A percentile compares a stretch with the other conserved stretches of the same genome.
Conservation (phyloP, 2,888 invertebrate genomes). For the Dryadula phaetusa region DNA sequence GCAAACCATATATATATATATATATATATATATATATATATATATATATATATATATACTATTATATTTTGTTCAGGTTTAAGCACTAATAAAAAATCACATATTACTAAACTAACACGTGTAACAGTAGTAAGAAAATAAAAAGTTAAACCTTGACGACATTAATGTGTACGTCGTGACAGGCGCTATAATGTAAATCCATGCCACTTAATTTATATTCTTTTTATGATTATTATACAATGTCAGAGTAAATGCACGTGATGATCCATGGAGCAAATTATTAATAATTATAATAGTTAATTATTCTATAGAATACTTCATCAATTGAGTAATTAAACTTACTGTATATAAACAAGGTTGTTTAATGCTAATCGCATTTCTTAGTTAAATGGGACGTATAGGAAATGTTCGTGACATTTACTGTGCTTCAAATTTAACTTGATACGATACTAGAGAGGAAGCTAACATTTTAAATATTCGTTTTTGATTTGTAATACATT, state of each 20-base stretch:
- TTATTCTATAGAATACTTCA: neutral
- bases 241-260: neutral
- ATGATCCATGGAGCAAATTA: neutral
- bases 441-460: no score
- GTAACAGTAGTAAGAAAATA: neutral
- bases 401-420: no score
- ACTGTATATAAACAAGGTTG: no score
- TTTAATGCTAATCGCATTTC: no score
- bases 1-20: no score
- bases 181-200: neutral
- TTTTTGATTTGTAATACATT: no score
- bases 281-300: neutral
- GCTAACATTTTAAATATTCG: no score
- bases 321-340: neutral
- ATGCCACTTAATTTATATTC: neutral
- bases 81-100: neutral
- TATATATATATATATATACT: no score
- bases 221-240: neutral
- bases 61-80: no score
- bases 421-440: no score
- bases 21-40: no score
- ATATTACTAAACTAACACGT: neutral
- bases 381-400: no score
- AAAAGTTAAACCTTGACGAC: neutral
- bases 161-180: neutral